Evolutionary conservation across 2,113 vertebrate species (phyloP).

Genomic region (Psilopogon haemacephalus): DNA sequence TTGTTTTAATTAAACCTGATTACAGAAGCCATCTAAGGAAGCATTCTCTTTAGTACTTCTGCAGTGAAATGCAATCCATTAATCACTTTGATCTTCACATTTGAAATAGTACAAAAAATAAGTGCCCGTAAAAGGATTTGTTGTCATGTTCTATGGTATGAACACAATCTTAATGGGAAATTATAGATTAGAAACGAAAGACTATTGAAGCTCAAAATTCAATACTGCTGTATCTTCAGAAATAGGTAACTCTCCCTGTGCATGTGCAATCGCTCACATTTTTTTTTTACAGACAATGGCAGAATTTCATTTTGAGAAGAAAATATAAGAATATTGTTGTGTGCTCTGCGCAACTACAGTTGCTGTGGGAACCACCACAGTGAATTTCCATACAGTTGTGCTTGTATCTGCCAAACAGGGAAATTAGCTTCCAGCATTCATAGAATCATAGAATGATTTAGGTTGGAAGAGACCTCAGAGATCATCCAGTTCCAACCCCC

Average conservation of each 20-base stretch:
- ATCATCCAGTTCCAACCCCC: too few relatives aligned
- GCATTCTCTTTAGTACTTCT: slow-evolving; percentile 24
- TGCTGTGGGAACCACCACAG: slow-evolving; percentile 9
- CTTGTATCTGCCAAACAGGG: background rate
- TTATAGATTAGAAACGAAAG: slow-evolving; percentile 30
- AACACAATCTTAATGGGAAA: background rate
- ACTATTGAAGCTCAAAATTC: slow-evolving; percentile 19
- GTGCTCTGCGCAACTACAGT: background rate
- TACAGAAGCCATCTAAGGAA: slow-evolving; percentile 46
- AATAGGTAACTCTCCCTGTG: background rate
- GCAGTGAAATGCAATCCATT: slow-evolving; percentile 56
- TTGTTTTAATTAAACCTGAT: slow-evolving; percentile 66
- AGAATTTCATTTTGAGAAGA: background rate
- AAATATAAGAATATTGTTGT: background rate
- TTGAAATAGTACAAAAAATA: slow-evolving; percentile 45
- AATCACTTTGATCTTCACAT: slow-evolving; percentile 47
- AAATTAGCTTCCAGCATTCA: background rate
- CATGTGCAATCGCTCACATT: background rate
- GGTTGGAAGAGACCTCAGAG: too few relatives aligned
- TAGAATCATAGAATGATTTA: too few relatives aligned
- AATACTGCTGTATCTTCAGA: background rate
- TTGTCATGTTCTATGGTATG: slow-evolving; percentile 9
- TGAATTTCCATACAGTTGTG: slow-evolving; percentile 9
- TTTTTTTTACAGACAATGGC: background rate
- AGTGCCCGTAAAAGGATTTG: slow-evolving; percentile 19